Conservation (phyloP, 2,113 vertebrate genomes). For the Scatophagus argus region DNA sequence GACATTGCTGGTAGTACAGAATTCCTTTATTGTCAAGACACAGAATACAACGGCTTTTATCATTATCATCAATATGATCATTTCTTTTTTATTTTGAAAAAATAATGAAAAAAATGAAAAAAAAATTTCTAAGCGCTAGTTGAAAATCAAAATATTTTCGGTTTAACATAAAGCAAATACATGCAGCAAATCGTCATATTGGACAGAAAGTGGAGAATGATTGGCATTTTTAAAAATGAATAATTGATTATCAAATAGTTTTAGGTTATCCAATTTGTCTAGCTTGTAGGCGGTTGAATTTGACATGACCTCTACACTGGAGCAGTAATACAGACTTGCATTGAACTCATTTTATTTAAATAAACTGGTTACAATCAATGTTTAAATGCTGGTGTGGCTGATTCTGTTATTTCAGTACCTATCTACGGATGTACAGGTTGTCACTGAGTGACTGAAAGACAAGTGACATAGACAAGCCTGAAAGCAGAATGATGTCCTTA, state of each 20-base stretch:
- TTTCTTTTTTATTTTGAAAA: no score
- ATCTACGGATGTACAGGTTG: constrained; percentile 8
- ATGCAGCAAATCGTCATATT: not conserved
- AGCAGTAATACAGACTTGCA: no score
- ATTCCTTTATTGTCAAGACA: no score
- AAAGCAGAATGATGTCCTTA: not conserved
- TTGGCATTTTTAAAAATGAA: not conserved
- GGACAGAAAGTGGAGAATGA: not conserved
- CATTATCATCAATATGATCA: no score
- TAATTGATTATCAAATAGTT: not conserved
- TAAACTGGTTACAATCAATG: not conserved
- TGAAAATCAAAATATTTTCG: not conserved
- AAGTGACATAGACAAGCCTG: not conserved
- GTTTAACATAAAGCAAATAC: not conserved
- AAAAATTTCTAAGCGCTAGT: not conserved
- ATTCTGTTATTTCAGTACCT: not conserved
- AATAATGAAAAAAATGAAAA: no score
- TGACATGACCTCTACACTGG: no score
- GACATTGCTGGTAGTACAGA: no score
- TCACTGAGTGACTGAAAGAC: constrained; percentile 6
- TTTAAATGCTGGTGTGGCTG: not conserved
- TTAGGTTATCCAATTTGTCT: no score
- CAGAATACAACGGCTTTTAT: no score
- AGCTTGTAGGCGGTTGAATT: no score
- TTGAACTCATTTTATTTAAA: not conserved